Percentiles rank a stretch among this genome's conserved stretches.
Evolutionary conservation across 1,140 invertebrate species (phyloP).

Genomic region (Agrypnia vestita): DNA sequence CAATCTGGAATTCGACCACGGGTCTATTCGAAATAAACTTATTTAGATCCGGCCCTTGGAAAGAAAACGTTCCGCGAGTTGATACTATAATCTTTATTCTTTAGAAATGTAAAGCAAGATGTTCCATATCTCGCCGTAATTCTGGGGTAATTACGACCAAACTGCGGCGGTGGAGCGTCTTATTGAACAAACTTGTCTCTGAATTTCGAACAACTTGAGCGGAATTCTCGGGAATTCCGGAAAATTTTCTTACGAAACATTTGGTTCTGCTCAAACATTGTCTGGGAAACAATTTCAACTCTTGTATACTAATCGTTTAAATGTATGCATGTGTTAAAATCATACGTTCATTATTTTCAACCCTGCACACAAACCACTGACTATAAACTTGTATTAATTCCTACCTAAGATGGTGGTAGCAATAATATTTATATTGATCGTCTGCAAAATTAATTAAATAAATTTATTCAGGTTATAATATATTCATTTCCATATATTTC

Average conservation of each 20-base stretch:
- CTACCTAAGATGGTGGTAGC: too few relatives aligned
- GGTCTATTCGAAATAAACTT: too few relatives aligned
- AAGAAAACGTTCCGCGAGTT: background rate
- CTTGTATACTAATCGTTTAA: too few relatives aligned
- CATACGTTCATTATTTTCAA: too few relatives aligned
- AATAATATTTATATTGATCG: too few relatives aligned
- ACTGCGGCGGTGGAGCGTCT: constrained; percentile 20
- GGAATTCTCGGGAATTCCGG: background rate
- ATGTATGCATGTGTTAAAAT: too few relatives aligned
- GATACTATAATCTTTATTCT: constrained; percentile 17
- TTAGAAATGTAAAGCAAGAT: constrained; percentile 7
- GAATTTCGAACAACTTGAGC: background rate
- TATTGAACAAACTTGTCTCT: constrained; percentile 39
- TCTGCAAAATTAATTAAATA: too few relatives aligned
- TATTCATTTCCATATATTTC: too few relatives aligned
- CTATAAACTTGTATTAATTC: too few relatives aligned
- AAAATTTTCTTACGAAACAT: constrained; percentile 24
- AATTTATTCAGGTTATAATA: too few relatives aligned
- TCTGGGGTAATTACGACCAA: constrained; percentile 24
- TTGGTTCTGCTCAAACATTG: constrained; percentile 3
- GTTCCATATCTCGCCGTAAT: constrained; percentile 18
- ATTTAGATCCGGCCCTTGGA: background rate
- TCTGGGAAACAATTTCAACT: background rate
- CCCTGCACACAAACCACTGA: too few relatives aligned
- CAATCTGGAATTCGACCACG: background rate